phyloP scores from a whole-genome alignment of 1,140 invertebrate species.

The Octopus sinensis region DNA sequence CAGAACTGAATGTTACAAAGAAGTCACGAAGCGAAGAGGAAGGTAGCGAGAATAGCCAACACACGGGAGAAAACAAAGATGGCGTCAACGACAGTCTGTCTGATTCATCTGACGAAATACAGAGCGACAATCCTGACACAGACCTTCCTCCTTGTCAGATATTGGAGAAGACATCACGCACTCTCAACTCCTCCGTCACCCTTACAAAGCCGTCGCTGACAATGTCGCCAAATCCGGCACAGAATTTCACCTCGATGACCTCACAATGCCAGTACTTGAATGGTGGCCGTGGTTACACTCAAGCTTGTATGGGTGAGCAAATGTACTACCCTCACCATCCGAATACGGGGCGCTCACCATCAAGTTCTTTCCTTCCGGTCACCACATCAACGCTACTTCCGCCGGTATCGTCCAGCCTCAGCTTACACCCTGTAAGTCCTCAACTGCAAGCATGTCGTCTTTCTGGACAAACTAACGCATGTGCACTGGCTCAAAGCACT shows the following conservation, averaged over 20 bases:
- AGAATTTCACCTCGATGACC: slow-evolving; percentile 20
- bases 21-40: slow-evolving; percentile 11
- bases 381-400: slow-evolving; percentile 28
- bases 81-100: slow-evolving; percentile 32
- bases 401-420: slow-evolving; percentile 32
- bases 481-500: slow-evolving; percentile 37
- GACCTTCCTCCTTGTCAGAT: slow-evolving; percentile 31
- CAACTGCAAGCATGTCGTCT: slow-evolving; percentile 46
- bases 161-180: slow-evolving; percentile 26
- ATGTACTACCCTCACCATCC: slow-evolving; percentile 45
- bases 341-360: slow-evolving; percentile 32
- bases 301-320: slow-evolving; percentile 36
- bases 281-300: slow-evolving; percentile 18
- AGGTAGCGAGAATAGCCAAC: slow-evolving; percentile 11
- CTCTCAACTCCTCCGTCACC: background rate
- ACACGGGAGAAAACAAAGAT: slow-evolving; percentile 27
- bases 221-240: slow-evolving; percentile 16
- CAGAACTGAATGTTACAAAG: background rate
- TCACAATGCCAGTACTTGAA: slow-evolving; percentile 28
- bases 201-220: background rate
- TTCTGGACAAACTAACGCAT: slow-evolving; percentile 35
- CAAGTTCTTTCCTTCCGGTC: slow-evolving; percentile 41
- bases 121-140: slow-evolving; percentile 26
- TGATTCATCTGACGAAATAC: slow-evolving; percentile 26
- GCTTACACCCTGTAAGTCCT: slow-evolving; percentile 30